A percentile compares a stretch with the other conserved stretches of the same genome.
Conservation (phyloP, 2,797 vertebrate species). For the Halcyon smyrnensis region DNA sequence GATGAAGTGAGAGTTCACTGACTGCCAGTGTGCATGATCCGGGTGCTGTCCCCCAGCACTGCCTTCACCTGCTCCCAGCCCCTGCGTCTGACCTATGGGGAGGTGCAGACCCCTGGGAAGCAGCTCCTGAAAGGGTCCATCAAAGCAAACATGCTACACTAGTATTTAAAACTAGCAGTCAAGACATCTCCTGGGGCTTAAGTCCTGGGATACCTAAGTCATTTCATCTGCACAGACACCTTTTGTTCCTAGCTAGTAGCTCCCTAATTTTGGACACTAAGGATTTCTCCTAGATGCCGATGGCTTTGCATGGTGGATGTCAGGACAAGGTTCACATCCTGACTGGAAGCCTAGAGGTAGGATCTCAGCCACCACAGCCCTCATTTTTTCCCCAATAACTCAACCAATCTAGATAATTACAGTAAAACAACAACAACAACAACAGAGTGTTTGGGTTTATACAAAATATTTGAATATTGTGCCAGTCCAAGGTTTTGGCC, state of each 20-base stretch:
- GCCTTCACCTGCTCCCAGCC: background rate
- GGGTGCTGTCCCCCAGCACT: background rate
- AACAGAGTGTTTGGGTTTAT: background rate
- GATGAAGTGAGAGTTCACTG: rapidly evolving
- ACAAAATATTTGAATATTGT: background rate
- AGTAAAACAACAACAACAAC: background rate
- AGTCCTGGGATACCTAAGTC: background rate
- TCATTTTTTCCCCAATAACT: background rate
- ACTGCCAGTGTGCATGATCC: rapidly evolving
- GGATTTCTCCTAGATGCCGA: rapidly evolving
- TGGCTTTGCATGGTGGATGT: background rate
- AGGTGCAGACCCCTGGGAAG: background rate
- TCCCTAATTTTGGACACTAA: background rate
- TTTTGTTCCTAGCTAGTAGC: background rate
- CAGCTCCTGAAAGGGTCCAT: background rate
- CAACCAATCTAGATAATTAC: background rate
- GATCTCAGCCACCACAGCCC: background rate
- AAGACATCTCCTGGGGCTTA: background rate
- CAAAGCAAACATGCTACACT: background rate
- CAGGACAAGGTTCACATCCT: background rate
- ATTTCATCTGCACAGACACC: background rate
- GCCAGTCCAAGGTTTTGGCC: background rate
- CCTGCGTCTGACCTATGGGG: rapidly evolving
- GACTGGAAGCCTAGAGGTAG: background rate
- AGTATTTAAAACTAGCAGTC: background rate